These are phyloP conservation scores for Pleuronectes platessa DNA, from an alignment of 2,113 vertebrate genomes.

Conservation along the genomic window DNA sequence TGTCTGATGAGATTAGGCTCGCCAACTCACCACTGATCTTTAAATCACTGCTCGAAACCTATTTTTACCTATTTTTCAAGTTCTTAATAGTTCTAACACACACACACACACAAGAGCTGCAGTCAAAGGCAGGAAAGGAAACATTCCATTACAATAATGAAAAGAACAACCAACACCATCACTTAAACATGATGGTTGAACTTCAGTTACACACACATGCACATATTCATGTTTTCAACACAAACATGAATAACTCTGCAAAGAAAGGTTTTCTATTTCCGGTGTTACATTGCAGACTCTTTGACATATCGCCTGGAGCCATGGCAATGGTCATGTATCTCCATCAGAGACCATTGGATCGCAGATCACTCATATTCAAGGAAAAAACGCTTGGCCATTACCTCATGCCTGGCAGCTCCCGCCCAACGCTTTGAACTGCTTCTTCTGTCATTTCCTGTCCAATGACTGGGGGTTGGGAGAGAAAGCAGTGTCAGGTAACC, in stretches of 20 bases:
- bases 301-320: constrained; percentile 24
- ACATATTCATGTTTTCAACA: not conserved
- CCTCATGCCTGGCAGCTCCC: constrained; percentile 6
- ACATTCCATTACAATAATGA: too few species aligned
- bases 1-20: too few species aligned
- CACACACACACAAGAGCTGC: too few species aligned
- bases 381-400: constrained; percentile 10
- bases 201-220: not conserved
- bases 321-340: constrained; percentile 33
- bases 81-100: too few species aligned
- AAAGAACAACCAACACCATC: too few species aligned
- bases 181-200: too few species aligned
- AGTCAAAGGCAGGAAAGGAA: too few species aligned
- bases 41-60: too few species aligned
- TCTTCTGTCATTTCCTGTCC: constrained; percentile 51
- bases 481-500: constrained; percentile 35
- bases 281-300: constrained; percentile 19
- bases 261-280: not conserved
- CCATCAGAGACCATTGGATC: constrained; percentile 20
- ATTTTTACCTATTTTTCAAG: too few species aligned
- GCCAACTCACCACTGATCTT: too few species aligned
- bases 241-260: constrained; percentile 4
- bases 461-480: constrained; percentile 9
- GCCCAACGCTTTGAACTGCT: constrained; percentile 18
- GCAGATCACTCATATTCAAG: constrained; percentile 40